Conservation (phyloP, 2,113 vertebrate species). For the Arvicanthis niloticus region DNA sequence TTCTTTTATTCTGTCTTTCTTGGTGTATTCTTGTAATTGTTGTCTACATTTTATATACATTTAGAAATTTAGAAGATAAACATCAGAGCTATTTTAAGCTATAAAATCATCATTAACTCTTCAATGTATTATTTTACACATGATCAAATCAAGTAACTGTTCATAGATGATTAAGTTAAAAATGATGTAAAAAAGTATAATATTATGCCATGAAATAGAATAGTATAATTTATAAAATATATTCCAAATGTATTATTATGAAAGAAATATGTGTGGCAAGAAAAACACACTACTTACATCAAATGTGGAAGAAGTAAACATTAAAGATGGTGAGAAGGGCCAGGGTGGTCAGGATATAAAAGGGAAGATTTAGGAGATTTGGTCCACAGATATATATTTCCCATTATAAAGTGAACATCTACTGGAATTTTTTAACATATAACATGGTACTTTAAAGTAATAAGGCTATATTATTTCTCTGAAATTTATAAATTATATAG, state of each 20-base stretch:
- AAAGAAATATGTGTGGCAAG: neutral
- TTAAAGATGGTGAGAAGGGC: neutral
- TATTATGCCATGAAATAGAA: neutral
- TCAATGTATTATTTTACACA: neutral
- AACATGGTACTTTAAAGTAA: neutral
- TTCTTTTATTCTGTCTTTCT: neutral
- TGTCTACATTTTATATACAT: neutral
- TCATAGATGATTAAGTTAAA: neutral
- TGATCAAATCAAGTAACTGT: neutral
- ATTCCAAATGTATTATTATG: neutral
- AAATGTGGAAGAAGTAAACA: neutral
- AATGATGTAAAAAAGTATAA: neutral
- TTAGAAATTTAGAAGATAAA: neutral
- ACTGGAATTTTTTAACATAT: neutral
- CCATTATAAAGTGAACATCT: neutral
- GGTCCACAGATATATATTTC: neutral
- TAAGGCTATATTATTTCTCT: neutral
- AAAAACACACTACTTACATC: neutral
- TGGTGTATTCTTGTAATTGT: neutral
- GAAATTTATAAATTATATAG: neutral
- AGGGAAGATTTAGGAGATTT: neutral
- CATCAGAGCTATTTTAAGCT: neutral
- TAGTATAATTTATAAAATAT: neutral
- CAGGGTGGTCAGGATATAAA: neutral
- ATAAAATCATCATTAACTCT: slow-evolving; percentile 6